phyloP scores from a whole-genome alignment of 2,113 vertebrate genomes.

The Phalacrocorax pelagicus region DNA sequence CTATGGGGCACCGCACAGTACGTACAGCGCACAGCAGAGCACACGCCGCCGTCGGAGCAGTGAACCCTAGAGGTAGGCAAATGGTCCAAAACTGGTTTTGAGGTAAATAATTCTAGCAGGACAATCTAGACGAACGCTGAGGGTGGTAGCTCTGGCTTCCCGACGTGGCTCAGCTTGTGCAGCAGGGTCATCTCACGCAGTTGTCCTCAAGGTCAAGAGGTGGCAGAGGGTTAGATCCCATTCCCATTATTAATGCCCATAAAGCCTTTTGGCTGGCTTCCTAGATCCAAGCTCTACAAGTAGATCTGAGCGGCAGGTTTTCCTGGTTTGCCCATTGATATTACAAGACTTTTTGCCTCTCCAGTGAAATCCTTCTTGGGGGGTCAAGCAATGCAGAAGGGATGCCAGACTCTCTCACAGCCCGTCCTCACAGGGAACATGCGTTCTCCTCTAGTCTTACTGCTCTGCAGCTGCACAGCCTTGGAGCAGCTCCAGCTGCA shows the following conservation, averaged over 20 bases:
- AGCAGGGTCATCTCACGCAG: accelerated
- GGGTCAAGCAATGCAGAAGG: neutral
- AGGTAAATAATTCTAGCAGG: neutral
- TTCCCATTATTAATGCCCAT: neutral
- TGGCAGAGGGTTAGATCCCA: neutral
- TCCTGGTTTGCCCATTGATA: neutral
- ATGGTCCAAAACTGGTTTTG: neutral
- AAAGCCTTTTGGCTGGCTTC: neutral
- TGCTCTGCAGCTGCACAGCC: neutral
- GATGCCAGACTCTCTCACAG: neutral
- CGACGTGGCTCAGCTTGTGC: accelerated
- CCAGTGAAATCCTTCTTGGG: neutral
- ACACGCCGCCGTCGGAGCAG: accelerated
- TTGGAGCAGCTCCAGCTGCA: neutral
- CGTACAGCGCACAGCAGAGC: neutral
- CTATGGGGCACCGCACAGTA: neutral
- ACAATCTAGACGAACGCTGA: neutral
- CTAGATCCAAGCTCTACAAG: neutral
- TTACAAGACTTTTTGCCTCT: neutral
- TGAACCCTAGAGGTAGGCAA: no score
- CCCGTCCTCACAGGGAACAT: accelerated
- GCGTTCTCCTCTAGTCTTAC: neutral
- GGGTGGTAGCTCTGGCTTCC: neutral
- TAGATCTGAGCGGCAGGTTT: neutral
- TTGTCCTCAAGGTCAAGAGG: neutral